A percentile compares a stretch with the other conserved stretches of the same genome.
Evolutionary conservation across 1,140 invertebrate genomes (phyloP).

Genomic region (Scaptomyza montana): DNA sequence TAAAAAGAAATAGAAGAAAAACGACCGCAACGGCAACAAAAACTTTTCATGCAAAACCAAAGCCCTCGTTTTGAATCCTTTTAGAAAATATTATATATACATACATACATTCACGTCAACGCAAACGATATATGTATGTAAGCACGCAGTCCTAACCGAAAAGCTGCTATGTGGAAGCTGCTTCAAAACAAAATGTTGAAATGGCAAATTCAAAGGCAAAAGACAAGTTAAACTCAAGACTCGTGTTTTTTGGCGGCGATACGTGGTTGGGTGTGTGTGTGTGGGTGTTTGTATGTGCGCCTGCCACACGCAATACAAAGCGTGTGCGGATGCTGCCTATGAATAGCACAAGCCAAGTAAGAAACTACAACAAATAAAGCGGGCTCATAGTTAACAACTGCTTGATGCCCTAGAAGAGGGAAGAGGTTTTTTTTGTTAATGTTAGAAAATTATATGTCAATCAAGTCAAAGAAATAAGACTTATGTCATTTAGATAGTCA

Average conservation of each 20-base stretch:
- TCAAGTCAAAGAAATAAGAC: too few relatives aligned
- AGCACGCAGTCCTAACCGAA: conserved; percentile 31
- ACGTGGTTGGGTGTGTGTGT: conserved; percentile 22
- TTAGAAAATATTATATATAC: conserved; percentile 51
- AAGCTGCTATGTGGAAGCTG: conserved; percentile 24
- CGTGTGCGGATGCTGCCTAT: conserved; percentile 58
- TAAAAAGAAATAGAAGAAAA: not conserved
- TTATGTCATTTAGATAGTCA: too few relatives aligned
- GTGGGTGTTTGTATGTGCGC: conserved; percentile 36
- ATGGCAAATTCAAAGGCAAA: conserved; percentile 66
- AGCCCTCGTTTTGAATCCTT: conserved; percentile 62
- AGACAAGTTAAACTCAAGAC: conserved; percentile 64
- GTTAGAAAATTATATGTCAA: too few relatives aligned
- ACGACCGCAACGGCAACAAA: conserved; percentile 39
- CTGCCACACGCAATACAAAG: conserved; percentile 64
- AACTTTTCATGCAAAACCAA: conserved; percentile 70
- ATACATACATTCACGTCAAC: not conserved
- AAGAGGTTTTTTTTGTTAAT: not conserved
- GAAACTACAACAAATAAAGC: conserved; percentile 47
- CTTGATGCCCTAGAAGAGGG: conserved; percentile 1
- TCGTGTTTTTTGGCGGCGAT: conserved; percentile 33
- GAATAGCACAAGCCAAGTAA: conserved; percentile 53
- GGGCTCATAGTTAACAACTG: not conserved
- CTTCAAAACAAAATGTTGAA: conserved; percentile 61
- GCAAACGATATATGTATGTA: not conserved